These are phyloP conservation scores for Thunnus maccoyii DNA, from an alignment of 2,113 vertebrate species.

Conservation along the genomic window DNA sequence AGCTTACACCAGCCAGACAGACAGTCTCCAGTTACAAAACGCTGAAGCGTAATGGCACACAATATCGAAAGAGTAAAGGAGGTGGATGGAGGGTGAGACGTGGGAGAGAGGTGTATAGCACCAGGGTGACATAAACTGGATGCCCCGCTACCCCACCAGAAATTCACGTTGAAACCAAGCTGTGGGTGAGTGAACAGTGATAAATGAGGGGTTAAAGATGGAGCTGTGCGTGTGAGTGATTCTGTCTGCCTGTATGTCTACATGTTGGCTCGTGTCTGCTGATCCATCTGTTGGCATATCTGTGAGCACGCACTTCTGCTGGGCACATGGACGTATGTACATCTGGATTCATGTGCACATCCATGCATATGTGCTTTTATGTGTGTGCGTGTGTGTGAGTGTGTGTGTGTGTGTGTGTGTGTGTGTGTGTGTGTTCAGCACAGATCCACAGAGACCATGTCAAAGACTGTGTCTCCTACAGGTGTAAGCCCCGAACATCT, in stretches of 20 bases:
- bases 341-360: conserved; percentile 34
- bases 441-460: conserved; percentile 58
- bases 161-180: conserved; percentile 34
- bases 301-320: conserved; percentile 38
- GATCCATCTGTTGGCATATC: conserved; percentile 46
- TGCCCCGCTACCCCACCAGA: conserved; percentile 22
- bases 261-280: conserved; percentile 49
- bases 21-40: conserved; percentile 75
- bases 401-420: conserved; percentile 21
- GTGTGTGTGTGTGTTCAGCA: conserved; percentile 45
- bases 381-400: neutral
- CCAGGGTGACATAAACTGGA: conserved; percentile 65
- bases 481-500: conserved; percentile 79
- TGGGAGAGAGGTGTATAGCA: conserved; percentile 65
- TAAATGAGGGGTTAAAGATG: conserved; percentile 57
- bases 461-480: conserved; percentile 71
- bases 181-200: conserved; percentile 49
- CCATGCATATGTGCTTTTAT: conserved; percentile 14
- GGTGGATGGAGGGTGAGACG: conserved; percentile 42
- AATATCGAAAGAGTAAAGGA: conserved; percentile 70
- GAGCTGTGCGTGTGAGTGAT: conserved; percentile 18
- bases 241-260: conserved; percentile 28
- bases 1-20: conserved; percentile 77
- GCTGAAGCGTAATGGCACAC: conserved; percentile 74
- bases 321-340: conserved; percentile 44